A percentile compares a stretch with the other conserved stretches of the same genome.
These are phyloP conservation scores for Sarcophaga bullata DNA, from an alignment of 1,140 invertebrate genomes.

Conservation along the genomic window DNA sequence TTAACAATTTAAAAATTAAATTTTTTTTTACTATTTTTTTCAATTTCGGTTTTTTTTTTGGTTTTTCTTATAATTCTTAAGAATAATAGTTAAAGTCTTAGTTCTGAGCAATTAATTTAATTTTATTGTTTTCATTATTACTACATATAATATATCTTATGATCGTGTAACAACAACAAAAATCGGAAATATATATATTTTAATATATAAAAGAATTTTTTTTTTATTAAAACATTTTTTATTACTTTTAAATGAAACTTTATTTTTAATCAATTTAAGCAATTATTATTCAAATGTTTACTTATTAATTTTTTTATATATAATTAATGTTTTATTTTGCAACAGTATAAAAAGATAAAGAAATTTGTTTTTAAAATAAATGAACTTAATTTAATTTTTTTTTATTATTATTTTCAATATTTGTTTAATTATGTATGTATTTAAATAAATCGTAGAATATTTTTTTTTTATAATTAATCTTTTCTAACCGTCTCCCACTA, in stretches of 20 bases:
- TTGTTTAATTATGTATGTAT: constrained; percentile 30
- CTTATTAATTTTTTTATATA: background rate
- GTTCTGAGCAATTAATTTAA: too few relatives aligned
- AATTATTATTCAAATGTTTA: constrained; percentile 14
- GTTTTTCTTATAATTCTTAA: too few relatives aligned
- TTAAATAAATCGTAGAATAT: constrained; percentile 27
- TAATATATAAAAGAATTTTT: constrained; percentile 1
- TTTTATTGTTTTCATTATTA: constrained; percentile 22
- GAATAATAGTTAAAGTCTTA: too few relatives aligned
- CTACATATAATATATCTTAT: constrained; percentile 18
- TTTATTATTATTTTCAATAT: background rate
- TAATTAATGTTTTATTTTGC: constrained; percentile 19
- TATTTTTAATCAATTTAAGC: constrained; percentile 11
- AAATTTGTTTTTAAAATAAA: background rate
- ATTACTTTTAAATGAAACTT: constrained; percentile 10
- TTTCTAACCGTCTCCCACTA: background rate
- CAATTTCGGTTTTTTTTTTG: too few relatives aligned
- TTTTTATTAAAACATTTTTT: constrained; percentile 17
- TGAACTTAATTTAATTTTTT: background rate
- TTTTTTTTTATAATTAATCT: background rate
- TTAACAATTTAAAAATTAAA: too few relatives aligned
- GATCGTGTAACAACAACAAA: background rate
- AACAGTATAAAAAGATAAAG: background rate
- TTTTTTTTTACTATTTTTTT: too few relatives aligned
- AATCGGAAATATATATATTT: background rate